A percentile compares a stretch with the other conserved stretches of the same genome.
Conservation (phyloP, 2,888 invertebrate genomes). For the Chymomyza procnemis region DNA sequence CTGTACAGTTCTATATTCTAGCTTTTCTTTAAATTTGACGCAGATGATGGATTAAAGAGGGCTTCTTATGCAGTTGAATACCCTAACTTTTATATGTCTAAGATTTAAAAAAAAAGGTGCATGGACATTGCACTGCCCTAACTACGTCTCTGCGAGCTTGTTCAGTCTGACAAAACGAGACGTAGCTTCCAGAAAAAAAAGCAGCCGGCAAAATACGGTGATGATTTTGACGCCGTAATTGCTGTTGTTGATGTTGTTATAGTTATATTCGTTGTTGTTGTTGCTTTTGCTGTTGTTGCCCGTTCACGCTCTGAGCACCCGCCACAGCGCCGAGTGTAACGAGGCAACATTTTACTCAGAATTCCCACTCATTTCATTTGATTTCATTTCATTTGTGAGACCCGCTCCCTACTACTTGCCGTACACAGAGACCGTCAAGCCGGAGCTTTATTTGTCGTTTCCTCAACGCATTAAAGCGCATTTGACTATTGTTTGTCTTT, state of each 20-base stretch:
- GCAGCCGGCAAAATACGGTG: not conserved
- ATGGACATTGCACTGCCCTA: no score
- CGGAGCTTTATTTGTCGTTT: constrained; percentile 61
- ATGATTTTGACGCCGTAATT: not conserved
- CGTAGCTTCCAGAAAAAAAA: not conserved
- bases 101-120: no score
- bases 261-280: not conserved
- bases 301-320: constrained; percentile 3
- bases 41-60: no score
- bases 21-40: no score
- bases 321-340: not conserved
- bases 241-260: not conserved
- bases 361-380: not conserved
- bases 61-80: no score
- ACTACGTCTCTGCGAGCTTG: no score
- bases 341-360: not conserved
- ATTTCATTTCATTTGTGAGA: constrained; percentile 9
- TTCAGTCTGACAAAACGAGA: not conserved
- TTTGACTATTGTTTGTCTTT: constrained; percentile 68
- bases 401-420: not conserved
- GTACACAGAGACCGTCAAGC: not conserved
- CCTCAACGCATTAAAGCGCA: constrained; percentile 67
- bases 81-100: no score
- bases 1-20: no score
- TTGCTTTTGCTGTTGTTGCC: not conserved